Evolutionary conservation across 2,888 invertebrate species (phyloP), one percentile per base, ranked within the genome.

Genomic region (Pegoplata infirma): DNA sequence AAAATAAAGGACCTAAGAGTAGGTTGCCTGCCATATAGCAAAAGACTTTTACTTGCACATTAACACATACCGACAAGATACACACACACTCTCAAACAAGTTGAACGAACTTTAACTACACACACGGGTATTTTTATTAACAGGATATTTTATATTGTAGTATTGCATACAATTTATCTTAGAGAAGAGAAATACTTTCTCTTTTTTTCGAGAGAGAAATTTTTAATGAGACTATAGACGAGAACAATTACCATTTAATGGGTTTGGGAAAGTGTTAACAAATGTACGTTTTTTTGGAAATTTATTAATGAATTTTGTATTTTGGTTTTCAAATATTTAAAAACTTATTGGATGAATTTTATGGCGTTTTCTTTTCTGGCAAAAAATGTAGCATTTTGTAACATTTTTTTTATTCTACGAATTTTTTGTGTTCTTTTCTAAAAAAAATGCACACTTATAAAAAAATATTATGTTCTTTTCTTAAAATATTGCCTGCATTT

Each of bases 81-180:
- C 25, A 23, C 16, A 40, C 71, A 44, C 17, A 63, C 44, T 44
- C 17, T 7, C 49, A 58, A 25, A 19, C 21, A 71, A 67, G 79
- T 79, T 79, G 79, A 79, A 79, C 75, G 75, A 79, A 79, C 79
- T 79, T 75, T 58, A 61, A 69, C 66, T 56, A 66, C 44, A 75
- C 75, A 61, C 74, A 56, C 66, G 53, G 73, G 63, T 21, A 21
- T 59, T 68, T 12, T 2, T 12, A 53, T 40, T 40, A 12, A 36
- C 3, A 68, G 55, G 28, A 49, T 44, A 36, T 19, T 68, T 59
- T 67, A 23, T 14, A 2, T n/a, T 21, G 4, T 49, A n/a, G 19
- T 49, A 12, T 47, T 32, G n/a, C 3, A 10, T 32, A 32, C 32
- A 40, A 40, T 5, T n/a, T 5, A 40, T 10, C 36, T 40, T n/a